A percentile compares a stretch with the other conserved stretches of the same genome.
Conservation (phyloP, 2,113 vertebrate genomes). For the Neodon shergylaensis region DNA sequence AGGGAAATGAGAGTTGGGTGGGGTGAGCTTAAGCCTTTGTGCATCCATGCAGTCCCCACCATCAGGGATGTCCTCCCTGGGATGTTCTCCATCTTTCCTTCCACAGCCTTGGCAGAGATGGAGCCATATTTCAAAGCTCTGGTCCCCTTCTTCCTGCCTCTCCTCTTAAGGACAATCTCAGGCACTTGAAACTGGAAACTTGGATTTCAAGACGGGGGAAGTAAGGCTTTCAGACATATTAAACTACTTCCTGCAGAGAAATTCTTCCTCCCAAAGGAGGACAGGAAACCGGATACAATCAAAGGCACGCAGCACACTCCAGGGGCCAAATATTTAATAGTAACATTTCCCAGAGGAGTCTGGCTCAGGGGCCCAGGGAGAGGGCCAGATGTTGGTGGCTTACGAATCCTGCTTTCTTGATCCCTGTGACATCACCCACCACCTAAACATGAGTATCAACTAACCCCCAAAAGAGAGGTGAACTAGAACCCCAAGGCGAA, state of each 20-base stretch:
- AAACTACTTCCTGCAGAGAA: constrained; percentile 77
- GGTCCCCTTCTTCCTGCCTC: not conserved
- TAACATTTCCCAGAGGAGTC: constrained; percentile 65
- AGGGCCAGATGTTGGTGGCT: not conserved
- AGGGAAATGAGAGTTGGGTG: not conserved
- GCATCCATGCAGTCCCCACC: accelerated
- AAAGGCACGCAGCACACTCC: constrained; percentile 37
- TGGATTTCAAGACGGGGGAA: constrained; percentile 29
- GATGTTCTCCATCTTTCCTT: not conserved
- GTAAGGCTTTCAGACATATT: constrained; percentile 71
- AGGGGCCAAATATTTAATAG: constrained; percentile 59
- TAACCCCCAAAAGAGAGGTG: not conserved
- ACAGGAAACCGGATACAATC: constrained; percentile 77
- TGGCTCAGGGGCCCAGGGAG: not conserved
- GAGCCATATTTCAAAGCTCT: not conserved
- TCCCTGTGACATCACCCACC: not conserved
- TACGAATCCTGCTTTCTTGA: not conserved
- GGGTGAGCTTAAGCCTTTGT: accelerated
- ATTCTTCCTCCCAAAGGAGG: constrained; percentile 74
- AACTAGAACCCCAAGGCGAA: not conserved
- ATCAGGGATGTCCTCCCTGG: not conserved
- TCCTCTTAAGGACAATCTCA: constrained; percentile 47
- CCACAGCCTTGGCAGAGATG: not conserved
- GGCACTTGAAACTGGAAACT: constrained; percentile 64
- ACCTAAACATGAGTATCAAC: not conserved